phyloP scores from a whole-genome alignment of 2,113 vertebrate genomes.

The Dasyornis broadbenti region DNA sequence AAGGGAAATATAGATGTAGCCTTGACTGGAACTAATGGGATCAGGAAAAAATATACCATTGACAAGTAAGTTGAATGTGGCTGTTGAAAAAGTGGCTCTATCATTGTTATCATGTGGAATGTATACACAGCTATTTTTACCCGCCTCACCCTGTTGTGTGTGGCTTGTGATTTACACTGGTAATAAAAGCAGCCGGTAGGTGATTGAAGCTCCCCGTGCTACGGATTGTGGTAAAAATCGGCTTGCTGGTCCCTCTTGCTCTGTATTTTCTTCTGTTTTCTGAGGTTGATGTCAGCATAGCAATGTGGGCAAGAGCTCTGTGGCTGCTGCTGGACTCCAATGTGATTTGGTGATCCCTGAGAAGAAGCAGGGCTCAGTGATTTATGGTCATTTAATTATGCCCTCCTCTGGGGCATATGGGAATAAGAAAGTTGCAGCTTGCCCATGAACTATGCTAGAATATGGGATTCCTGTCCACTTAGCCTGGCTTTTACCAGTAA shows the following conservation, averaged over 20 bases:
- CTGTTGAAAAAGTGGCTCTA: not conserved
- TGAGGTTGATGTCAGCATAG: not conserved
- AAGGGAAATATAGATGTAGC: slow-evolving; percentile 46
- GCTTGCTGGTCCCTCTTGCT: not conserved
- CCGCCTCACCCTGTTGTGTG: not conserved
- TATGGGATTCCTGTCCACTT: not conserved
- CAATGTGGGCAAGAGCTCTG: not conserved
- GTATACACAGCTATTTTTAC: not conserved
- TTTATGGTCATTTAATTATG: not conserved
- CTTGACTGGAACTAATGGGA: slow-evolving; percentile 42
- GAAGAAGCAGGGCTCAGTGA: not conserved
- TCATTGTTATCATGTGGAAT: not conserved
- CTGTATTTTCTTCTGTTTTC: not conserved
- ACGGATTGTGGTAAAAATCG: not conserved
- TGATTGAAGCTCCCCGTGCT: not conserved
- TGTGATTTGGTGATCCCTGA: not conserved
- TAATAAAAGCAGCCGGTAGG: not conserved
- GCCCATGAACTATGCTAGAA: not conserved
- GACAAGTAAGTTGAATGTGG: slow-evolving; percentile 18
- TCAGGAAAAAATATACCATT: slow-evolving; percentile 38
- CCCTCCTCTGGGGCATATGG: not conserved
- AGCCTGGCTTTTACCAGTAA: not conserved
- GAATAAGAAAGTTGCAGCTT: not conserved
- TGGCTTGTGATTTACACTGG: not conserved
- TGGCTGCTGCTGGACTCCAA: not conserved